A percentile compares a stretch with the other conserved stretches of the same genome.
Evolutionary conservation across 1,140 invertebrate species (phyloP).

Genomic region (Pentalonia nigronervosa): DNA sequence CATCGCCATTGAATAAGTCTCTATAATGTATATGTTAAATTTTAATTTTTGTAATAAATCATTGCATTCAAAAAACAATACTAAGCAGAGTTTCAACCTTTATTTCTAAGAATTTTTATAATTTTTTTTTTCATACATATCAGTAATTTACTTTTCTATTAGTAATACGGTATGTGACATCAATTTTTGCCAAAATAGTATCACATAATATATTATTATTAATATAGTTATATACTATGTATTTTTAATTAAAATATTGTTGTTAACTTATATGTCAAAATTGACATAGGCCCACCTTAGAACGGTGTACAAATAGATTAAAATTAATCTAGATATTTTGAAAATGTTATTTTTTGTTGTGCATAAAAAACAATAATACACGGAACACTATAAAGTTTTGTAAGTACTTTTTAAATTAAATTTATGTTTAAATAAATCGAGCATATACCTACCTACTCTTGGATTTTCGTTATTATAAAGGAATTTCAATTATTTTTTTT

Average conservation of each 20-base stretch:
- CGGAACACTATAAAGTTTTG: not conserved
- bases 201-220: not conserved
- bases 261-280: not conserved
- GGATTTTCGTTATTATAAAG: not conserved
- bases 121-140: not conserved
- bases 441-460: not conserved
- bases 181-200: not conserved
- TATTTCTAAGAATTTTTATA: too few relatives aligned
- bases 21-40: too few relatives aligned
- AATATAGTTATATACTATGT: not conserved
- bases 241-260: not conserved
- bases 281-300: not conserved
- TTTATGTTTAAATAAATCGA: not conserved
- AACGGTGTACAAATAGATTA: not conserved
- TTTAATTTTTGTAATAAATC: too few relatives aligned
- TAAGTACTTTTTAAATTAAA: not conserved
- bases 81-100: too few relatives aligned
- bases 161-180: not conserved
- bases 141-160: not conserved
- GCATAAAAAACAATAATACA: not conserved
- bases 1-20: too few relatives aligned
- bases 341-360: not conserved
- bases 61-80: too few relatives aligned
- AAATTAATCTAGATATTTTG: not conserved
- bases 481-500: too few relatives aligned